Conservation (phyloP, 2,888 invertebrate species). For the Lottia gigantea region DNA sequence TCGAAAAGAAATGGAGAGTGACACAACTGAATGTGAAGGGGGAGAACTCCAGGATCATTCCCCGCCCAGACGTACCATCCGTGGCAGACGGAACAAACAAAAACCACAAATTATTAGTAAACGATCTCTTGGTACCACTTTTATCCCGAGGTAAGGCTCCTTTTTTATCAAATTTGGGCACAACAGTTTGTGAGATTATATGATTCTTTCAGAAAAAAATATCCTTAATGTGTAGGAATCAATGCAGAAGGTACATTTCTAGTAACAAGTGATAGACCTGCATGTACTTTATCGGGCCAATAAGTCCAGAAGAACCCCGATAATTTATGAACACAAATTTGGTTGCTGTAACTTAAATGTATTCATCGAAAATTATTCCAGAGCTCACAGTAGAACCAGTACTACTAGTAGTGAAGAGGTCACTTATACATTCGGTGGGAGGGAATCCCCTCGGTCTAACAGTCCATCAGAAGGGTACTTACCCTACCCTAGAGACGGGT, state of each 20-base stretch:
- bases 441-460: conserved; percentile 37
- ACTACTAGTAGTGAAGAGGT: conserved; percentile 58
- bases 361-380: conserved; percentile 13
- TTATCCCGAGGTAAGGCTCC: conserved; percentile 40
- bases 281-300: no score
- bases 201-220: not conserved
- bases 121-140: conserved; percentile 39
- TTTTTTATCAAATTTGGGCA: not conserved
- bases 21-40: conserved; percentile 45
- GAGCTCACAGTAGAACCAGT: conserved; percentile 49
- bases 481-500: conserved; percentile 23
- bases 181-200: not conserved
- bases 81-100: conserved; percentile 46
- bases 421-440: conserved; percentile 57
- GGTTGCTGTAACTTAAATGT: no score
- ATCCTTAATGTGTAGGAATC: no score
- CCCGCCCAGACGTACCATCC: conserved; percentile 41
- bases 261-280: no score
- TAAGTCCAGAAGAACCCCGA: no score
- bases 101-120: conserved; percentile 47
- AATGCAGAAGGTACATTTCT: no score
- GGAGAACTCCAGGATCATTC: conserved; percentile 28
- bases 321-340: no score
- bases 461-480: conserved; percentile 40
- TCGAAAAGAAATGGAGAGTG: conserved; percentile 41